A percentile compares a stretch with the other conserved stretches of the same genome.
These are phyloP conservation scores for Ahaetulla prasina DNA, from an alignment of 2,113 vertebrate genomes.

Conservation along the genomic window DNA sequence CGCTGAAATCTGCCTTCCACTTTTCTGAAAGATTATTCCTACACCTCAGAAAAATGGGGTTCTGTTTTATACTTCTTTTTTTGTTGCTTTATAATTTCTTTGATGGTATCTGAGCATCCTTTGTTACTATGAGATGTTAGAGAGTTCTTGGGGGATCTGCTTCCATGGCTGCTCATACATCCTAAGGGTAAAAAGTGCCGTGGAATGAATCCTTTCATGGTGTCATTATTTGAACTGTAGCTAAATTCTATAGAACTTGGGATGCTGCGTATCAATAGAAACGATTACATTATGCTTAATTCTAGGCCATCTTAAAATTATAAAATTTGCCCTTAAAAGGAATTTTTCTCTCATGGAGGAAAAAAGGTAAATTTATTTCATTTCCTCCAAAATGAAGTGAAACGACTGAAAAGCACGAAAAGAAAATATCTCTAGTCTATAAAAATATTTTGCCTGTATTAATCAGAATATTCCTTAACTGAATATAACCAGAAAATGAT, in stretches of 20 bases:
- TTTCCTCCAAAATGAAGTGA: neutral
- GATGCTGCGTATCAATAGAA: neutral
- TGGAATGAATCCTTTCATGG: neutral
- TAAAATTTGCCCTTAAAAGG: neutral
- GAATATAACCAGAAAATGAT: neutral
- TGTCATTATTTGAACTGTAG: neutral
- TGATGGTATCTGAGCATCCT: neutral
- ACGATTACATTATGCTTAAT: neutral
- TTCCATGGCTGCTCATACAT: neutral
- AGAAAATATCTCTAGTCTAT: neutral
- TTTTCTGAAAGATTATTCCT: neutral
- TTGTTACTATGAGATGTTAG: neutral
- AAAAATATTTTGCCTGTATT: neutral
- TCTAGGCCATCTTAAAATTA: neutral
- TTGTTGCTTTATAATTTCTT: neutral
- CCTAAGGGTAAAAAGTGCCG: neutral
- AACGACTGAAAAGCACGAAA: neutral
- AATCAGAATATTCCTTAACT: neutral
- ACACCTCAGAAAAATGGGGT: neutral
- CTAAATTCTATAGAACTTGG: neutral
- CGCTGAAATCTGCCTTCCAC: neutral
- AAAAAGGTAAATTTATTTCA: neutral
- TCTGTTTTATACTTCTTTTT: neutral
- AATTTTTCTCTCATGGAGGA: neutral
- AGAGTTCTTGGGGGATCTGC: neutral